phyloP scores from a whole-genome alignment of 2,888 invertebrate species.

The Heliconius cydno region DNA sequence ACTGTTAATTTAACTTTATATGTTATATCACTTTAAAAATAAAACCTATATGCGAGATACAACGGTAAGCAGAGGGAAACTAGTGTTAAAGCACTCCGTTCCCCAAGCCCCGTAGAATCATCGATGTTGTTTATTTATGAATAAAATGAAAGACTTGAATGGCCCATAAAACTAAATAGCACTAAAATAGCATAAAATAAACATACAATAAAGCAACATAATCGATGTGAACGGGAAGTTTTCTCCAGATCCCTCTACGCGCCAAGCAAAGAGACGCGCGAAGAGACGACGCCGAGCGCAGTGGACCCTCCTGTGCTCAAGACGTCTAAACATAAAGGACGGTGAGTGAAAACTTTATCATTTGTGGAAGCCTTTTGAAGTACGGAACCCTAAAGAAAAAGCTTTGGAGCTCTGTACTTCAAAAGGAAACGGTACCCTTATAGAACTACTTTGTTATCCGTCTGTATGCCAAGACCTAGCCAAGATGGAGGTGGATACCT shows the following conservation, averaged over 20 bases:
- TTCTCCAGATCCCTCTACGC: conserved; percentile 81
- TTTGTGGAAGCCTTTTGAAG: too few species aligned
- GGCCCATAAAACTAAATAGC: not conserved
- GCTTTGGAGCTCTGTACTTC: too few species aligned
- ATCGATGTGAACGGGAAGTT: conserved; percentile 69
- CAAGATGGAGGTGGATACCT: too few species aligned
- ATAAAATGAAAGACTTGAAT: too few species aligned
- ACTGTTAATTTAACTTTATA: too few species aligned
- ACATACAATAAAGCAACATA: conserved; percentile 56
- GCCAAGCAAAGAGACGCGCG: conserved; percentile 61
- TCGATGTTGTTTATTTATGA: not conserved
- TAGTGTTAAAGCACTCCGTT: conserved; percentile 5
- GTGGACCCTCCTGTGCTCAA: conserved; percentile 52
- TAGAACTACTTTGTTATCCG: too few species aligned
- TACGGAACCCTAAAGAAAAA: too few species aligned
- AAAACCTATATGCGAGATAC: too few species aligned
- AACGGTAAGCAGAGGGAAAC: not conserved
- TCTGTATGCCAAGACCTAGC: too few species aligned
- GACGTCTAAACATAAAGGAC: conserved; percentile 68
- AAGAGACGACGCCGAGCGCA: conserved; percentile 57
- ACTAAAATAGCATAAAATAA: conserved; percentile 15
- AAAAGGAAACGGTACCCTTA: too few species aligned
- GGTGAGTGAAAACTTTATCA: conserved; percentile 32
- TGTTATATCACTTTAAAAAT: too few species aligned
- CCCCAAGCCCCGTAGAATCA: not conserved